phyloP scores from a whole-genome alignment of 2,113 vertebrate species.

The Dendropsophus ebraccatus region DNA sequence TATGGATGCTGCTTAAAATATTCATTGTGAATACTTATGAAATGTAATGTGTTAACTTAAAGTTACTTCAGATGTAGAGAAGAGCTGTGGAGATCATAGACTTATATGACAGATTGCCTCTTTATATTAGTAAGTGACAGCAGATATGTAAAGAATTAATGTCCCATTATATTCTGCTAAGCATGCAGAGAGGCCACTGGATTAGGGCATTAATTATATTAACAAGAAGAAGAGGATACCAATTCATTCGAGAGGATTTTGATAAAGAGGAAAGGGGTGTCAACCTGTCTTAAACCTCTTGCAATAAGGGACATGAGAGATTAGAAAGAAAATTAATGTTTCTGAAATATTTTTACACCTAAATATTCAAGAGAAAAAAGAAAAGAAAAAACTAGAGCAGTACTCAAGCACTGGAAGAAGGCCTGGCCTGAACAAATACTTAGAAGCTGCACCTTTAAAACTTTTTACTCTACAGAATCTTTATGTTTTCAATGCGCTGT shows the following conservation, averaged over 20 bases:
- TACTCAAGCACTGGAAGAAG: too few species aligned
- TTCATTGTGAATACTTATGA: background rate
- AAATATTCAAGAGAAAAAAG: too few species aligned
- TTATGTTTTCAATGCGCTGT: too few species aligned
- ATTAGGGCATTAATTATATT: conserved; percentile 50
- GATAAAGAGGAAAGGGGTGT: conserved; percentile 33
- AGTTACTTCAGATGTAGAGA: background rate
- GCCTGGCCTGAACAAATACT: too few species aligned
- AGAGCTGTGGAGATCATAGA: background rate
- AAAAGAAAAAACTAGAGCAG: too few species aligned
- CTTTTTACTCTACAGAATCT: too few species aligned
- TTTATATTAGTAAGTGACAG: conserved; percentile 54
- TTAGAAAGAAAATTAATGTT: background rate
- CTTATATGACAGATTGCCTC: conserved; percentile 52
- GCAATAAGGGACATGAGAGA: background rate
- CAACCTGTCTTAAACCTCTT: background rate
- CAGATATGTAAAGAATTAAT: conserved; percentile 47
- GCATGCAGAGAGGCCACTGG: conserved; percentile 22
- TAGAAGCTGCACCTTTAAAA: too few species aligned
- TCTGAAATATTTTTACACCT: background rate
- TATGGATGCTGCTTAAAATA: background rate
- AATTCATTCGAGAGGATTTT: conserved; percentile 13
- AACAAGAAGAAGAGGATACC: conserved; percentile 17
- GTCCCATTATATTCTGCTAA: conserved; percentile 50
- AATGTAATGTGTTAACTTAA: conserved; percentile 20